Evolutionary conservation across 2,888 invertebrate species (phyloP).

Genomic region (Ellobium chinense): DNA sequence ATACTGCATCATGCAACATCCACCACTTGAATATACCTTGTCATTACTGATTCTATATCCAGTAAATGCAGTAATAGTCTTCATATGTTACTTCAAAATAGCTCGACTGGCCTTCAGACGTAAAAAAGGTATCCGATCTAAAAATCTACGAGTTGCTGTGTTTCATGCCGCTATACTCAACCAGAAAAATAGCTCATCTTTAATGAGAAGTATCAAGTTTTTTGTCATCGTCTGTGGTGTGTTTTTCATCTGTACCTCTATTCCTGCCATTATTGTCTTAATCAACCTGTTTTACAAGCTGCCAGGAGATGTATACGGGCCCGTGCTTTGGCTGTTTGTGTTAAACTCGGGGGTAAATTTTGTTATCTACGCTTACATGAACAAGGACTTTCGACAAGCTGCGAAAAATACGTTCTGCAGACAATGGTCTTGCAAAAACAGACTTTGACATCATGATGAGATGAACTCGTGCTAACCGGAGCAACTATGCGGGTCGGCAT

Average conservation of each 20-base stretch:
- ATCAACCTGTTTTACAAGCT: not conserved
- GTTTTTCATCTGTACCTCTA: not conserved
- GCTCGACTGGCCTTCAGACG: not conserved
- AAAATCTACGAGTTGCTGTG: not conserved
- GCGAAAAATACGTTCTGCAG: not conserved
- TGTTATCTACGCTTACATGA: not conserved
- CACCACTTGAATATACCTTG: not conserved
- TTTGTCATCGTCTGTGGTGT: not conserved
- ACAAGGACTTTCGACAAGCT: not conserved
- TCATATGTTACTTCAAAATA: conserved; percentile 12
- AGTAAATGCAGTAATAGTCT: not conserved
- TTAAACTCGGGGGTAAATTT: not conserved
- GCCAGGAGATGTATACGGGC: not conserved
- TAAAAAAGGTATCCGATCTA: not conserved
- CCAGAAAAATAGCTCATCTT: not conserved
- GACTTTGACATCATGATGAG: not conserved
- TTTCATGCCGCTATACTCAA: not conserved
- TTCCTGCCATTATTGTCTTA: not conserved
- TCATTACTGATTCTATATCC: not conserved
- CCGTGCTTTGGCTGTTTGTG: not conserved
- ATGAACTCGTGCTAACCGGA: too few relatives aligned
- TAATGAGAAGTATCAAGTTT: conserved; percentile 8
- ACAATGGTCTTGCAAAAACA: not conserved
- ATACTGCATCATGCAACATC: not conserved
- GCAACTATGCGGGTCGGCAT: too few relatives aligned